Conservation (phyloP, 2,888 invertebrate species). For the Drosophila nr. perissopoda region DNA sequence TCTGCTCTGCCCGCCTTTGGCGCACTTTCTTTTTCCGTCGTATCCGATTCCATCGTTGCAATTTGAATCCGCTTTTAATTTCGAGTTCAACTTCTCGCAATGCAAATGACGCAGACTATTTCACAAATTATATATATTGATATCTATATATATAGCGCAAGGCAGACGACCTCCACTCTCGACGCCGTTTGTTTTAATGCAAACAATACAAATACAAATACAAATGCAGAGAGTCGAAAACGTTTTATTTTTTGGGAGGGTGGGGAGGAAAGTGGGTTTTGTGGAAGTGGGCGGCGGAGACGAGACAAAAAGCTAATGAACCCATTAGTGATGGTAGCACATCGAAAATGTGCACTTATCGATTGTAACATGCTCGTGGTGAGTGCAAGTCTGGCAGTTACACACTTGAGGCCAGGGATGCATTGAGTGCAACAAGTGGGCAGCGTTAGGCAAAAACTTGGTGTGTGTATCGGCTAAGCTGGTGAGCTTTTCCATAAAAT, state of each 20-base stretch:
- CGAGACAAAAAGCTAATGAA: slow-evolving; percentile 67
- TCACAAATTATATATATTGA: slow-evolving; percentile 21
- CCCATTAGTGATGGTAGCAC: slow-evolving; percentile 54
- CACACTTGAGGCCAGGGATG: slow-evolving; percentile 20
- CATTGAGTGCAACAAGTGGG: slow-evolving; percentile 27
- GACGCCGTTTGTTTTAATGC: slow-evolving; percentile 67
- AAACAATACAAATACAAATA: slow-evolving; percentile 60
- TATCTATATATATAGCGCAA: slow-evolving; percentile 27
- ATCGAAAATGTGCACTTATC: slow-evolving; percentile 20
- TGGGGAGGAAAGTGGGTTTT: slow-evolving; percentile 43
- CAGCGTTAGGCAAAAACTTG: slow-evolving; percentile 1
- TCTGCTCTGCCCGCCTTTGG: slow-evolving; percentile 15
- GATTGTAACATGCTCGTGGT: slow-evolving; percentile 8
- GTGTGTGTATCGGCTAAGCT: neutral
- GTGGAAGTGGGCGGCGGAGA: slow-evolving; percentile 33
- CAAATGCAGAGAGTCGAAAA: slow-evolving; percentile 45
- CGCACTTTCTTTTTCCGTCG: slow-evolving; percentile 73
- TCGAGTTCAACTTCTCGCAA: neutral
- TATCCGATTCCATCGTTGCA: slow-evolving; percentile 70
- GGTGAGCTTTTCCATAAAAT: neutral
- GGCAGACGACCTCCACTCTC: slow-evolving; percentile 62
- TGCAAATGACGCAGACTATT: slow-evolving; percentile 57
- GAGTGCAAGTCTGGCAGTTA: neutral
- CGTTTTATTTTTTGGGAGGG: slow-evolving; percentile 51
- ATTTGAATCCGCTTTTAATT: slow-evolving; percentile 25